Conservation (phyloP, 2,113 vertebrate genomes). For the Glaucidium brasilianum region DNA sequence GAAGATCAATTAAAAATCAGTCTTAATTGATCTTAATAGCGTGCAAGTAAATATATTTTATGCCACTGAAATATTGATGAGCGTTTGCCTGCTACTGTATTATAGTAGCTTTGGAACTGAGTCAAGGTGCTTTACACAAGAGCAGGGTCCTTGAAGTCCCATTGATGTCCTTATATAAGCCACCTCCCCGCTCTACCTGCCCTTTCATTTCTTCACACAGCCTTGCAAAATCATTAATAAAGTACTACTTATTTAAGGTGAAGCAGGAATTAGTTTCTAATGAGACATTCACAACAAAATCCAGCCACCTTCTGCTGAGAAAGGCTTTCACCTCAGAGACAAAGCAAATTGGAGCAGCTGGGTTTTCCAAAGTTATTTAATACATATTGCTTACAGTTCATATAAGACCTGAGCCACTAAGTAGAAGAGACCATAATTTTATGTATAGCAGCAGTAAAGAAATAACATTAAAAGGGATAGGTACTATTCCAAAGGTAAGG, state of each 20-base stretch:
- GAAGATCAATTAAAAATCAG: not conserved
- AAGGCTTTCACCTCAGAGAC: not conserved
- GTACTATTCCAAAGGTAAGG: not conserved
- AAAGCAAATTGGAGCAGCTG: not conserved
- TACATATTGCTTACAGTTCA: not conserved
- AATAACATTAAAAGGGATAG: not conserved
- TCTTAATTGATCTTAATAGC: not conserved
- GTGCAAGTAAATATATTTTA: not conserved
- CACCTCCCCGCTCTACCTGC: not conserved
- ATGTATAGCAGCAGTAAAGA: not conserved
- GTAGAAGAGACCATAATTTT: not conserved
- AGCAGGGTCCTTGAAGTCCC: not conserved
- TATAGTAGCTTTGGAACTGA: not conserved
- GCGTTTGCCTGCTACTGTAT: not conserved
- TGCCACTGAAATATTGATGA: not conserved
- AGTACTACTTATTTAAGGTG: not conserved
- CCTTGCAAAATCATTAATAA: constrained; percentile 1
- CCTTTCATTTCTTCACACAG: not conserved
- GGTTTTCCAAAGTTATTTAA: not conserved
- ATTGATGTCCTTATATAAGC: not conserved
- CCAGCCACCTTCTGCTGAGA: not conserved
- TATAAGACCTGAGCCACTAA: not conserved
- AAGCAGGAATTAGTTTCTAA: not conserved
- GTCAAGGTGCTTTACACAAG: not conserved
- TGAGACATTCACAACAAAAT: not conserved